Percentiles rank a stretch among this genome's conserved stretches.
Evolutionary conservation across 2,888 invertebrate species (phyloP).

Genomic region (Chymomyza caudatula): DNA sequence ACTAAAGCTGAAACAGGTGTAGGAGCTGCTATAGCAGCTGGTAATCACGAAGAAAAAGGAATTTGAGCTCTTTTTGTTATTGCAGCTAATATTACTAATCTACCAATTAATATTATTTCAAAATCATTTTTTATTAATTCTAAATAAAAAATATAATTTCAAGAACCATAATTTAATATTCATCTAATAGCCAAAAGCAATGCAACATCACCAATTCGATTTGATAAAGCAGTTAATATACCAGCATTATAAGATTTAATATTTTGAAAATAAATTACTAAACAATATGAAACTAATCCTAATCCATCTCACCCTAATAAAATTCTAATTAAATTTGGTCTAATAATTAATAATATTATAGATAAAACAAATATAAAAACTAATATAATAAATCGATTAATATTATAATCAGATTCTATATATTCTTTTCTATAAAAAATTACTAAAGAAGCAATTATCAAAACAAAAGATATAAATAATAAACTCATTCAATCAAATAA

Average conservation of each 20-base stretch:
- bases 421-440: conserved; percentile 83
- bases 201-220: conserved; percentile 86
- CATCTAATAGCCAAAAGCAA: conserved; percentile 82
- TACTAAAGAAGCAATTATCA: conserved; percentile 83
- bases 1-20: conserved; percentile 87
- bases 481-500: conserved; percentile 83
- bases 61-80: conserved; percentile 90
- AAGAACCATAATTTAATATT: conserved; percentile 80
- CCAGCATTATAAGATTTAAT: conserved; percentile 84
- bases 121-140: conserved; percentile 79
- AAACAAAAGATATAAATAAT: conserved; percentile 83
- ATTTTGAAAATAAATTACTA: conserved; percentile 81
- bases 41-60: conserved; percentile 88
- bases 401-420: conserved; percentile 81
- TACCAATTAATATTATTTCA: conserved; percentile 77
- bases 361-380: conserved; percentile 83
- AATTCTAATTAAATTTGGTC: conserved; percentile 84
- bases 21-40: conserved; percentile 87
- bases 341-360: conserved; percentile 84
- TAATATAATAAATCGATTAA: conserved; percentile 83
- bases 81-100: conserved; percentile 80
- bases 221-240: conserved; percentile 85
- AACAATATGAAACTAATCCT: conserved; percentile 85
- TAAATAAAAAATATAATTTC: conserved; percentile 80
- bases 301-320: conserved; percentile 86